Percentiles rank a stretch among this genome's conserved stretches.
Evolutionary conservation across 2,888 invertebrate species (phyloP).

Genomic region (Rugalucina vietnamica): DNA sequence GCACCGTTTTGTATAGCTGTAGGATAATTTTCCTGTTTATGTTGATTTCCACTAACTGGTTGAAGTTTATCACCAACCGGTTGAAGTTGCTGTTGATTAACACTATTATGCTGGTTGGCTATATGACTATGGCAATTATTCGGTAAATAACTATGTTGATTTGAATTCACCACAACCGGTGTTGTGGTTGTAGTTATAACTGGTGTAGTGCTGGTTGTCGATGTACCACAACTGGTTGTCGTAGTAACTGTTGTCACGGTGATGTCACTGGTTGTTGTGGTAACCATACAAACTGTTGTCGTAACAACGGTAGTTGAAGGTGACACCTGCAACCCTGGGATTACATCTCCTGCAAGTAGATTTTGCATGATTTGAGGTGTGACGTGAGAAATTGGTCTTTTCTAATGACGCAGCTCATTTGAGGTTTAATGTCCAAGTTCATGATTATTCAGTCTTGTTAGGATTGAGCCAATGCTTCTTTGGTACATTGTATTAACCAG

Average conservation of each 20-base stretch:
- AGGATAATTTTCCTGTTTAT: neutral
- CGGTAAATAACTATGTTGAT: slow-evolving; percentile 17
- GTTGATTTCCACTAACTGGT: neutral
- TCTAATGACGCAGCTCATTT: too few relatives aligned
- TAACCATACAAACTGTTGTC: slow-evolving; percentile 85
- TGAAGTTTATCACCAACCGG: neutral
- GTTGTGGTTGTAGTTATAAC: slow-evolving; percentile 28
- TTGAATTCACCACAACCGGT: slow-evolving; percentile 3
- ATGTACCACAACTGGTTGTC: slow-evolving; percentile 61
- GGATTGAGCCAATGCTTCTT: too few relatives aligned
- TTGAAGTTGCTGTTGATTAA: neutral
- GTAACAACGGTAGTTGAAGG: slow-evolving; percentile 66
- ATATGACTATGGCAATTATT: neutral
- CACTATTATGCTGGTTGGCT: neutral
- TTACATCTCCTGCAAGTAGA: slow-evolving; percentile 55
- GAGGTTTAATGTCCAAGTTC: too few relatives aligned
- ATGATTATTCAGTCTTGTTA: too few relatives aligned
- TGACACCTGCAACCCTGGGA: slow-evolving; percentile 6
- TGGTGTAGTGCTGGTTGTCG: slow-evolving; percentile 34
- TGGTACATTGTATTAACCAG: too few relatives aligned
- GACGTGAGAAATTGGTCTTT: too few relatives aligned
- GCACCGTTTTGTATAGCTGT: neutral
- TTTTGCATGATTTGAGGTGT: too few relatives aligned
- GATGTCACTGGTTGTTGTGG: slow-evolving; percentile 71
- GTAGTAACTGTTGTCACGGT: slow-evolving; percentile 78